Evolutionary conservation across 2,113 vertebrate genomes (phyloP), one percentile per base, ranked within the genome.

Genomic region (Sturnira hondurensis): DNA sequence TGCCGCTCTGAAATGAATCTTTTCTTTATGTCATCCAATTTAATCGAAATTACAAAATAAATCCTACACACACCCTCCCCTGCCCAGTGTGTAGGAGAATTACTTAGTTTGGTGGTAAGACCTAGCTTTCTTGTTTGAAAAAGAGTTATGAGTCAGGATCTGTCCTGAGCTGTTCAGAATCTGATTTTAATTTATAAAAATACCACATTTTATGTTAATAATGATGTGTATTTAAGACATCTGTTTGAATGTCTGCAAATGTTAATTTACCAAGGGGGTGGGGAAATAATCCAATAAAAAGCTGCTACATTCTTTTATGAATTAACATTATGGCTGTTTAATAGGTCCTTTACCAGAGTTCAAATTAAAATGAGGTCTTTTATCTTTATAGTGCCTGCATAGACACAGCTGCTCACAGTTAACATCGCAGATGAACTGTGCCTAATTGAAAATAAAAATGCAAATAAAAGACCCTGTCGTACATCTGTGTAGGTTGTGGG

Each of bases 361-460:
- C 98, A 98, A 98, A 98, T 98, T 98, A 98, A 98, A 98, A 98
- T 98, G 97, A 98, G 97, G 96, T 97, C 98, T 99, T 99, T 98
- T 98, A 98, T 99, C 98, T 98, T 99, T 98, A 98, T 97, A 97
- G 97, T 67, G 68, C 80, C 97, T 97, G 94, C 97, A 96, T 47
- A 97, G 97, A 96, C 97, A 97, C 98, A 99, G 98, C 98, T 99
- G 98, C 97, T 98, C 98, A 96, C 97, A 97, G 98, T 98, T 98
- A 98, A 97, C 98, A 98, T 98, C 89, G 86, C 98, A 98, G 98
- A 99, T 98, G 98, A 99, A 98, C 98, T 98, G 94, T 96, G 92
- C 97, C 97, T 98, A 98, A 99, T 98, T 98, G 98, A 98, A 98
- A 98, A 98, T 98, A 98, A 99, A 99, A 98, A 98, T 98, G 97